Evolutionary conservation across 2,113 vertebrate genomes (phyloP).

Genomic region (Spea bombifrons): DNA sequence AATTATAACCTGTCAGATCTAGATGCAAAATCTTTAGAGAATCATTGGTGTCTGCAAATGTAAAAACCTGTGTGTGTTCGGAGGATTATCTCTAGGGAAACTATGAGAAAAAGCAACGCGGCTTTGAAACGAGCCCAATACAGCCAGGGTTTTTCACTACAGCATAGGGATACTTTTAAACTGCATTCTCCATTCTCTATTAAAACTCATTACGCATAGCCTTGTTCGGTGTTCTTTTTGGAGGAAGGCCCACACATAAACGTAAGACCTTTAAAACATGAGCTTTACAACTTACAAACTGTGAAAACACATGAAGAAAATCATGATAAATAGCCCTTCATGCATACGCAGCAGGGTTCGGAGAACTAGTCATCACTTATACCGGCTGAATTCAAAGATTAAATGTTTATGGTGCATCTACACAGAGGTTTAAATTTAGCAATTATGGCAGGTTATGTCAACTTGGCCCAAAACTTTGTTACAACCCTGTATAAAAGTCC

Average conservation of each 20-base stretch:
- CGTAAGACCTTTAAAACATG: background rate
- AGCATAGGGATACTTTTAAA: background rate
- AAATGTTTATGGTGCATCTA: slow-evolving; percentile 12
- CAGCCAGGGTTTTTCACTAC: background rate
- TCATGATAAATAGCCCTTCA: too few relatives aligned
- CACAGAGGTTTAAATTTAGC: background rate
- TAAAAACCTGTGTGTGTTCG: slow-evolving; percentile 13
- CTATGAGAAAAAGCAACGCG: background rate
- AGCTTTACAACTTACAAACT: background rate
- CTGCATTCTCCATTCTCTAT: background rate
- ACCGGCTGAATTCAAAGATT: background rate
- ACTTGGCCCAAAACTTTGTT: too few relatives aligned
- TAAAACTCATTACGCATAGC: slow-evolving; percentile 21
- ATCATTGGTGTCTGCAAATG: slow-evolving; percentile 5
- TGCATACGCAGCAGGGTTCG: too few relatives aligned
- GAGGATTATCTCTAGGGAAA: background rate
- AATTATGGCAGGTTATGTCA: background rate
- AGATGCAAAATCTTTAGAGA: slow-evolving; percentile 23
- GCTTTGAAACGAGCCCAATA: background rate
- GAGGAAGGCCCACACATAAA: slow-evolving; percentile 7
- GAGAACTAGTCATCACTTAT: too few relatives aligned
- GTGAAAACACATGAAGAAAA: too few relatives aligned
- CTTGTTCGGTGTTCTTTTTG: slow-evolving; percentile 16
- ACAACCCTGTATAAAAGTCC: too few relatives aligned
- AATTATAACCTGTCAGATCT: slow-evolving; percentile 27